phyloP scores from a whole-genome alignment of 2,113 vertebrate species.

The Salvelinus sp. region DNA sequence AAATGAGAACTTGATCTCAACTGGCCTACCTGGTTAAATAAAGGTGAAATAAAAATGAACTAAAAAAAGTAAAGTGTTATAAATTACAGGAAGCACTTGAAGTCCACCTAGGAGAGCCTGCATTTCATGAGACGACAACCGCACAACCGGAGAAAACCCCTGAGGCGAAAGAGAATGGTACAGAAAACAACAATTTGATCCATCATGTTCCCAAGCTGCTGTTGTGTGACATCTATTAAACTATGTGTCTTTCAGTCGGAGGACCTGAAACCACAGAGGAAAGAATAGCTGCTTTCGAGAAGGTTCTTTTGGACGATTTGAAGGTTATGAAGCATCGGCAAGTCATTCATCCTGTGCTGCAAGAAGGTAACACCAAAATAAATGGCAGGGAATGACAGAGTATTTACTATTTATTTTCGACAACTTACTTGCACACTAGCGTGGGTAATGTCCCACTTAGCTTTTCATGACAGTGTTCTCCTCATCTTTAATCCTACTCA shows the following conservation, averaged over 20 bases:
- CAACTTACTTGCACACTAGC: neutral
- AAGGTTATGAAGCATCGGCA: constrained; percentile 87
- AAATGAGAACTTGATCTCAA: too few relatives aligned
- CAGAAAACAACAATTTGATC: neutral
- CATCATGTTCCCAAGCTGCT: neutral
- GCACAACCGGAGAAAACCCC: constrained; percentile 20
- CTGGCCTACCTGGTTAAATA: too few relatives aligned
- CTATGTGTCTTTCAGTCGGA: constrained; percentile 16
- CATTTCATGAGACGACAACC: constrained; percentile 52
- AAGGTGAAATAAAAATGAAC: too few relatives aligned
- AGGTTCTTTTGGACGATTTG: constrained; percentile 83
- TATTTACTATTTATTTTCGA: too few relatives aligned
- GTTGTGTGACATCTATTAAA: neutral
- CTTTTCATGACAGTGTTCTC: neutral
- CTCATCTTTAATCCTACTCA: neutral
- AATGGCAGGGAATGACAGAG: neutral
- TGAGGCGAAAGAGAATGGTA: constrained; percentile 58
- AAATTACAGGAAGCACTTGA: constrained; percentile 87
- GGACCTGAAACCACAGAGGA: constrained; percentile 33
- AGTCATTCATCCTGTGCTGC: constrained; percentile 94
- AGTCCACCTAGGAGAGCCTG: constrained; percentile 81
- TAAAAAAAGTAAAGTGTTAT: too few relatives aligned
- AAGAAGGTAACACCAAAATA: constrained; percentile 79
- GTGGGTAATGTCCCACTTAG: neutral
- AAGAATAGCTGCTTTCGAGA: constrained; percentile 57